phyloP scores from a whole-genome alignment of 1,140 invertebrate genomes.

The Drosophila kurseongensis region DNA sequence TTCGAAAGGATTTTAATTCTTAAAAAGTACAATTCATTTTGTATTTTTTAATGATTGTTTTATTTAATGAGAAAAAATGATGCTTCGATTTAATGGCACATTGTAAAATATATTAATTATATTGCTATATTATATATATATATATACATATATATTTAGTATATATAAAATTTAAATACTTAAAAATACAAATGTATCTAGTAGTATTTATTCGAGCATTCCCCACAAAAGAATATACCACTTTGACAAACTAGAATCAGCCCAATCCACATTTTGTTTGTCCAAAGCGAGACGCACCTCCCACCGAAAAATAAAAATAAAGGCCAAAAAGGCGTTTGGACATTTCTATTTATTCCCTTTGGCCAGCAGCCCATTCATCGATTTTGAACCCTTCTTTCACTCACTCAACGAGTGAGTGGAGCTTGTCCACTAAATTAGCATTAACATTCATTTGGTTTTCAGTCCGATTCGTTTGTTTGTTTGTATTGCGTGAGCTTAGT shows the following conservation, averaged over 20 bases:
- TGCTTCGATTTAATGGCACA: too few species aligned
- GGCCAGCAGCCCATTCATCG: constrained; percentile 55
- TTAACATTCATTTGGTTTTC: constrained; percentile 58
- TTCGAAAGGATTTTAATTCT: neutral
- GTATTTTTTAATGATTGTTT: neutral
- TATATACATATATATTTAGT: too few species aligned
- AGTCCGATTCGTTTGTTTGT: constrained; percentile 33
- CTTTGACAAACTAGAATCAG: constrained; percentile 28
- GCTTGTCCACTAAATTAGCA: constrained; percentile 79
- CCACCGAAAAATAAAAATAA: constrained; percentile 20
- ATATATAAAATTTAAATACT: neutral
- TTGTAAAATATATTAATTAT: too few species aligned
- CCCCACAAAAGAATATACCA: neutral
- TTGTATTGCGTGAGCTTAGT: constrained; percentile 55
- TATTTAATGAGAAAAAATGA: too few species aligned
- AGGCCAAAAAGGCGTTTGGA: constrained; percentile 12
- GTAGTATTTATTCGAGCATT: neutral
- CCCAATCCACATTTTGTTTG: constrained; percentile 29
- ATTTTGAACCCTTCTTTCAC: constrained; percentile 29
- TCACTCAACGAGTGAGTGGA: constrained; percentile 30
- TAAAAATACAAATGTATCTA: neutral
- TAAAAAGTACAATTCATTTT: neutral
- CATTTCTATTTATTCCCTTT: constrained; percentile 55
- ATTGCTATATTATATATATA: too few species aligned
- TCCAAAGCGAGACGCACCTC: constrained; percentile 10